Evolutionary conservation across 2,113 vertebrate species (phyloP).

Genomic region (Cepphus grylle): DNA sequence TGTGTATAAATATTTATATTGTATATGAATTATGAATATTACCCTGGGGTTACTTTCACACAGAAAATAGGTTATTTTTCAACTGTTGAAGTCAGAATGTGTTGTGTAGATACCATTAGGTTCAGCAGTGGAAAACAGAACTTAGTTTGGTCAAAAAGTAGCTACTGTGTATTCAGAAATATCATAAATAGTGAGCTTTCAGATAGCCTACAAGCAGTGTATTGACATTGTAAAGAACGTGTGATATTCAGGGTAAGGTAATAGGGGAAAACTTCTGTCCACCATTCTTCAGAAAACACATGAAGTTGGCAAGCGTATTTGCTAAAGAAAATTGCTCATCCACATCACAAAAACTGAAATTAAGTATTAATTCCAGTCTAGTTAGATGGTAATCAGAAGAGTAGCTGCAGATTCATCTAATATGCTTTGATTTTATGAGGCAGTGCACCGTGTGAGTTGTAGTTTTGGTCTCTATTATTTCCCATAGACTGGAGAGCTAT

Average conservation of each 20-base stretch:
- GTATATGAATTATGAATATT: slow-evolving; percentile 32
- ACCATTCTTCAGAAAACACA: background rate
- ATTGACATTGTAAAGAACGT: background rate
- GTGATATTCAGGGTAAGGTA: background rate
- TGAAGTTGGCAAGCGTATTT: background rate
- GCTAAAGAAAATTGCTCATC: background rate
- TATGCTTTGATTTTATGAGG: background rate
- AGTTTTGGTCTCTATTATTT: background rate
- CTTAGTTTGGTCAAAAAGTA: background rate
- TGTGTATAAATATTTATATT: slow-evolving; percentile 51
- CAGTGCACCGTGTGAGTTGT: background rate
- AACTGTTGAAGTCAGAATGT: background rate
- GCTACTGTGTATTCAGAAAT: background rate
- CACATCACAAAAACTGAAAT: background rate
- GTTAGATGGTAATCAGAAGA: background rate
- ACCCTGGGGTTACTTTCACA: slow-evolving; percentile 33
- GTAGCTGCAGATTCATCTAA: background rate
- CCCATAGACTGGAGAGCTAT: background rate
- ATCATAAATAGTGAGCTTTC: background rate
- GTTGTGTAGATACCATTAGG: background rate
- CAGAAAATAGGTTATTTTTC: slow-evolving; percentile 56
- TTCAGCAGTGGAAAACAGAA: background rate
- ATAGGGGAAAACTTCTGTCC: background rate
- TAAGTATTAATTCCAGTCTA: background rate
- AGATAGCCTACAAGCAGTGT: background rate